Conservation (phyloP, 2,888 invertebrate genomes). For the Nemurella pictetii region DNA sequence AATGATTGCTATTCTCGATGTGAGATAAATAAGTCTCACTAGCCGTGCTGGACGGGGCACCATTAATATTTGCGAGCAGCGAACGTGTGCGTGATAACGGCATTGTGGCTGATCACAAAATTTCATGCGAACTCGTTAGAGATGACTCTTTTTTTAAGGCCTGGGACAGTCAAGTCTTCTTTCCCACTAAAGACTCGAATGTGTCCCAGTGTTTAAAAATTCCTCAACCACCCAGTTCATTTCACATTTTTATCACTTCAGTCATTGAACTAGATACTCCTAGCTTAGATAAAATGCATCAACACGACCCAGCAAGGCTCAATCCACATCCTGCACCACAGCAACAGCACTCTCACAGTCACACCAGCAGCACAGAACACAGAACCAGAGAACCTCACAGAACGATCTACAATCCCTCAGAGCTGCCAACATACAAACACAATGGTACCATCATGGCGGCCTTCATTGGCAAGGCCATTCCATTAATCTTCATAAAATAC, state of each 20-base stretch:
- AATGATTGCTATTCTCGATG: constrained; percentile 45
- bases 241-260: neutral
- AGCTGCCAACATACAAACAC: neutral
- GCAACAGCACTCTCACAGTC: neutral
- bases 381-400: neutral
- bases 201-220: neutral
- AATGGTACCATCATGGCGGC: neutral
- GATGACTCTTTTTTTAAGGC: neutral
- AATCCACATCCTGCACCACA: neutral
- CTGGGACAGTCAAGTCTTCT: neutral
- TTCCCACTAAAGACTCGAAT: neutral
- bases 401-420: neutral
- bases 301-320: neutral
- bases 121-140: constrained; percentile 6
- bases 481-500: neutral
- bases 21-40: constrained; percentile 46
- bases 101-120: constrained; percentile 46
- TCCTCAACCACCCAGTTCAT: neutral
- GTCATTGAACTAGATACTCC: neutral
- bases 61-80: constrained; percentile 52
- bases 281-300: neutral
- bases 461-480: neutral
- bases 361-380: neutral
- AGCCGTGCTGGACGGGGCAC: constrained; percentile 47
- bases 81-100: constrained; percentile 53